A percentile compares a stretch with the other conserved stretches of the same genome.
These are phyloP conservation scores for Torymus texanus DNA, from an alignment of 2,888 invertebrate species.

Conservation along the genomic window DNA sequence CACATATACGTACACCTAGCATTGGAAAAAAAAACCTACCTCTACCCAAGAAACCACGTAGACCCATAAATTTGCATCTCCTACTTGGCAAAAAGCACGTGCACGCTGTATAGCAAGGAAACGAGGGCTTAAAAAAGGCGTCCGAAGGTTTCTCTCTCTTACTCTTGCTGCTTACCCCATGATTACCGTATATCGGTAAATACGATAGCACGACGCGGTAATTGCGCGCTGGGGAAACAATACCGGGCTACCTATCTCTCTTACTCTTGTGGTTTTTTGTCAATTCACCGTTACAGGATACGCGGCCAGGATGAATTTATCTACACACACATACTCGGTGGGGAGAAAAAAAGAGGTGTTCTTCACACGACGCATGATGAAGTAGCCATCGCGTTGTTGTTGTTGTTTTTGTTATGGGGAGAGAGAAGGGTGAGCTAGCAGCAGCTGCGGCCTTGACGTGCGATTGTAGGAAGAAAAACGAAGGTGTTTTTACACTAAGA, in stretches of 20 bases:
- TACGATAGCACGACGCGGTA: conserved; percentile 23
- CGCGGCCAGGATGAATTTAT: neutral
- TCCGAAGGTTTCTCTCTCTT: conserved; percentile 3
- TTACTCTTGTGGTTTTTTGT: conserved; percentile 39
- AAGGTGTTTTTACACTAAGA: too few relatives aligned
- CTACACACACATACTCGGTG: neutral
- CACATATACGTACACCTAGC: neutral
- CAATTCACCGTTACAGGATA: conserved; percentile 32
- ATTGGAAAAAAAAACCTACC: neutral
- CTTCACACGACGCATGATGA: neutral
- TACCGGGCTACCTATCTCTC: neutral
- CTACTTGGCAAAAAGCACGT: conserved; percentile 3
- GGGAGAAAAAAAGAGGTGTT: conserved; percentile 19
- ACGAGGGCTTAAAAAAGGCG: neutral
- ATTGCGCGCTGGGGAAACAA: conserved; percentile 25
- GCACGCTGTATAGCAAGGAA: neutral
- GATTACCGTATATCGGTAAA: conserved; percentile 44
- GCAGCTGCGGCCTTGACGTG: too few relatives aligned
- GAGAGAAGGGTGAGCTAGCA: too few relatives aligned
- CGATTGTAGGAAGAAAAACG: too few relatives aligned
- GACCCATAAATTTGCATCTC: conserved; percentile 33
- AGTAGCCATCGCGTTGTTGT: too few relatives aligned
- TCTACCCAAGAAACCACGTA: neutral
- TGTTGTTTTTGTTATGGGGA: too few relatives aligned
- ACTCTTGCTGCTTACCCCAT: conserved; percentile 26